A percentile compares a stretch with the other conserved stretches of the same genome.
Conservation (phyloP, 2,888 invertebrate species). For the Theodoxus fluviatilis region DNA sequence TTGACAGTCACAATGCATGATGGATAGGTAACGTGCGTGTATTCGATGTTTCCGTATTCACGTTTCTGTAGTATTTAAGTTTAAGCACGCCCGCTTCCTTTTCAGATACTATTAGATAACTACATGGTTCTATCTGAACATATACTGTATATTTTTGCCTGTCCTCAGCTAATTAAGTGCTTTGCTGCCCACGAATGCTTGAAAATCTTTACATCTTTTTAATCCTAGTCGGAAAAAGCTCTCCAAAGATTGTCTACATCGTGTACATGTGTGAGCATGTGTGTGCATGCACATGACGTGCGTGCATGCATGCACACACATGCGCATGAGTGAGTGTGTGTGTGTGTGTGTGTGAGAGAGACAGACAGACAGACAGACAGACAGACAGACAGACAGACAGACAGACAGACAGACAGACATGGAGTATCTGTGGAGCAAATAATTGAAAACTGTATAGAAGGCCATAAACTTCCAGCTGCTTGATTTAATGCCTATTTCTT, state of each 20-base stretch:
- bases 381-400: too few relatives aligned
- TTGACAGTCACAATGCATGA: neutral
- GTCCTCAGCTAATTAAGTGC: too few relatives aligned
- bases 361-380: too few relatives aligned
- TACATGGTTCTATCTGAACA: neutral
- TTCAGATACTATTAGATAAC: neutral
- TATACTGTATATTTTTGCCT: constrained; percentile 9
- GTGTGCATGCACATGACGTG: neutral
- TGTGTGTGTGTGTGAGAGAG: too few relatives aligned
- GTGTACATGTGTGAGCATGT: neutral
- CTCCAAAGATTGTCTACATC: neutral
- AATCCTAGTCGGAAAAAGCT: neutral
- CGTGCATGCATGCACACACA: too few relatives aligned
- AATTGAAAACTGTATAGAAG: too few relatives aligned
- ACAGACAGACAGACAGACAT: too few relatives aligned
- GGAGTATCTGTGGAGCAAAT: too few relatives aligned
- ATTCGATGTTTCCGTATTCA: too few relatives aligned
- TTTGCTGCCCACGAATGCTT: too few relatives aligned
- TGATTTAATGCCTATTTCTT: too few relatives aligned
- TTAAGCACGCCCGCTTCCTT: neutral
- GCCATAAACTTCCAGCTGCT: neutral
- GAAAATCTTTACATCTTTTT: neutral
- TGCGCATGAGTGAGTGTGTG: too few relatives aligned
- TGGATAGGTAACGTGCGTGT: neutral
- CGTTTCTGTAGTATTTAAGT: neutral